Conservation (phyloP, 1,140 invertebrate species). For the Phortica variegata region DNA sequence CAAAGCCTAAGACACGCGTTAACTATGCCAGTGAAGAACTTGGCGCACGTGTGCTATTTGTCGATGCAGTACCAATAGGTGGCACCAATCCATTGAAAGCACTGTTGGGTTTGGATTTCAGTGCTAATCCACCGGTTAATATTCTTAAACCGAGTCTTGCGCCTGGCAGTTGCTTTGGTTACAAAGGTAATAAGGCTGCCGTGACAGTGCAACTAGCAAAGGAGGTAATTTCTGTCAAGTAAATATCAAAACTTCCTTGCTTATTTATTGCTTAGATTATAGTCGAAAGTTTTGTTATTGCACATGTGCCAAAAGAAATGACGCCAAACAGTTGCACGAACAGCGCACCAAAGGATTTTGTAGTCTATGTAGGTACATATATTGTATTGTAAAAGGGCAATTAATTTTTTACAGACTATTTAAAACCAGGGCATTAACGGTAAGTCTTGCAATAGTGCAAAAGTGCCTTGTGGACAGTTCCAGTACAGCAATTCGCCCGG, state of each 20-base stretch:
- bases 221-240: not conserved
- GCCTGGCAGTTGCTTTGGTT: constrained; percentile 42
- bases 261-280: no score
- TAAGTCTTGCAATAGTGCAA: not conserved
- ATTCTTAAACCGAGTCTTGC: constrained; percentile 26
- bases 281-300: constrained; percentile 28
- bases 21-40: constrained; percentile 39
- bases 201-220: constrained; percentile 28
- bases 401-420: not conserved
- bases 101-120: constrained; percentile 33
- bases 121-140: constrained; percentile 38
- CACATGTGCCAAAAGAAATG: constrained; percentile 33
- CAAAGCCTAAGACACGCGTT: constrained; percentile 10
- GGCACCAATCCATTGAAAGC: constrained; percentile 18
- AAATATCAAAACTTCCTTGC: not conserved
- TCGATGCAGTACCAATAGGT: constrained; percentile 20
- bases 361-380: constrained; percentile 27
- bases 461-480: not conserved
- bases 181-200: constrained; percentile 16
- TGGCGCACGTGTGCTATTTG: constrained; percentile 27
- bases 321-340: constrained; percentile 22
- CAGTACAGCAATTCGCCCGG: not conserved
- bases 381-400: not conserved
- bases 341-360: constrained; percentile 44
- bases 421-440: not conserved